Conservation (phyloP, 2,888 invertebrate species). For the Erynnis tages region DNA sequence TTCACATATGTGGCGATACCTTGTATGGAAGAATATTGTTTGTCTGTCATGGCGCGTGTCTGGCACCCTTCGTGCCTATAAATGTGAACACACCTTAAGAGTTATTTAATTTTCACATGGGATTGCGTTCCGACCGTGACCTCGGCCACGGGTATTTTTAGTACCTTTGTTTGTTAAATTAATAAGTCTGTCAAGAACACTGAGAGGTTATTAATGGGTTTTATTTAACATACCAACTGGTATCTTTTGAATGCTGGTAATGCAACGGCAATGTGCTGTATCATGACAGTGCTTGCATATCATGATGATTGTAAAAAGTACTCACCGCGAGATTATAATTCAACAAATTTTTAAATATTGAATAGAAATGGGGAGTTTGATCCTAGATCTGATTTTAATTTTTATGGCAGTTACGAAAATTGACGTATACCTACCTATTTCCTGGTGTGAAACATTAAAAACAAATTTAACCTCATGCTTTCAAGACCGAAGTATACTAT, state of each 20-base stretch:
- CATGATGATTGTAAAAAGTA: not conserved
- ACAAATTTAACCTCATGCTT: no score
- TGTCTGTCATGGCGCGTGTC: no score
- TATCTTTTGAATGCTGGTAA: constrained; percentile 6
- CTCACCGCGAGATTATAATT: not conserved
- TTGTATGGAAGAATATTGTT: no score
- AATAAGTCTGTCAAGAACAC: constrained; percentile 27
- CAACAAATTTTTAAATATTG: not conserved
- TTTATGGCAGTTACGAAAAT: no score
- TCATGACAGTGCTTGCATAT: not conserved
- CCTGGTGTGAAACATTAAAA: no score
- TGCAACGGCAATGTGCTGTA: not conserved
- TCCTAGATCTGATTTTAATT: no score
- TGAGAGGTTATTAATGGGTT: constrained; percentile 23
- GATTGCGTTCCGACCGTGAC: constrained; percentile 33
- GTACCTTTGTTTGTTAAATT: constrained; percentile 27
- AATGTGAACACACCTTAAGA: constrained; percentile 7
- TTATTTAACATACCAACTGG: constrained; percentile 18
- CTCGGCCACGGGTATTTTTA: constrained; percentile 35
- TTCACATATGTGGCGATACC: no score
- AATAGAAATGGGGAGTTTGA: no score
- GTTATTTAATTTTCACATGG: constrained; percentile 31
- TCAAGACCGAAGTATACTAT: no score
- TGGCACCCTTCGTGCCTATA: no score
- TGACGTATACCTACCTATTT: no score